A percentile compares a stretch with the other conserved stretches of the same genome.
Evolutionary conservation across 2,888 invertebrate genomes (phyloP).

Genomic region (Pachycephus smyrnensis): DNA sequence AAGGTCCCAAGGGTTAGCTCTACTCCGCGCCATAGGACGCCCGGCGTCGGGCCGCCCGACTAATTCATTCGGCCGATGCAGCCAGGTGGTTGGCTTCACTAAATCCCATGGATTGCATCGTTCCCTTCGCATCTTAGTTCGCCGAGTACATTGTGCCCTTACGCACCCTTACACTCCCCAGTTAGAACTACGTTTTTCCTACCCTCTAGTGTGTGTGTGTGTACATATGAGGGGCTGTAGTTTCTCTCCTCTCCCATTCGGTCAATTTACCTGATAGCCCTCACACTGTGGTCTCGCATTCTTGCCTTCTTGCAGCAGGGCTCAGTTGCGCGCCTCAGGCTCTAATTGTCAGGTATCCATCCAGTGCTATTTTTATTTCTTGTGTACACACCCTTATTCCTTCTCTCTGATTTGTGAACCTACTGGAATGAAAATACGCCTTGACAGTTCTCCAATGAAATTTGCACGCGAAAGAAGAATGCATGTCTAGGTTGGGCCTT

Average conservation of each 20-base stretch:
- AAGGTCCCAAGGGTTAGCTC: conserved; percentile 34
- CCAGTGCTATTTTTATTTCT: neutral
- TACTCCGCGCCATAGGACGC: conserved; percentile 20
- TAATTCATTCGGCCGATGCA: conserved; percentile 39
- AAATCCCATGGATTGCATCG: conserved; percentile 40
- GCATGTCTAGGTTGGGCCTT: neutral
- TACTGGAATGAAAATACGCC: neutral
- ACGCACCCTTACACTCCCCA: neutral
- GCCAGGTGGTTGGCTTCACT: conserved; percentile 46
- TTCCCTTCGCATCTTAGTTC: conserved; percentile 28
- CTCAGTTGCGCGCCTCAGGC: neutral
- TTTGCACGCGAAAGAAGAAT: neutral
- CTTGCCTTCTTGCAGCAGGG: neutral
- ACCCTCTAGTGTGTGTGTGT: neutral
- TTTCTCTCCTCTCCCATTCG: neutral
- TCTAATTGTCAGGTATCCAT: neutral
- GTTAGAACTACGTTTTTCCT: neutral
- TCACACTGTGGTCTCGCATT: neutral
- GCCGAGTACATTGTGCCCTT: conserved; percentile 1
- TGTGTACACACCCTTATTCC: neutral
- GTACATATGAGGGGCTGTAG: neutral
- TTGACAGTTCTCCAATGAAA: neutral
- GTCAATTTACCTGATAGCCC: conserved; percentile 4
- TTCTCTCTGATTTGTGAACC: neutral
- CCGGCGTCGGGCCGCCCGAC: conserved; percentile 17